phyloP scores from a whole-genome alignment of 2,797 vertebrate species.

The Cuniculus paca region DNA sequence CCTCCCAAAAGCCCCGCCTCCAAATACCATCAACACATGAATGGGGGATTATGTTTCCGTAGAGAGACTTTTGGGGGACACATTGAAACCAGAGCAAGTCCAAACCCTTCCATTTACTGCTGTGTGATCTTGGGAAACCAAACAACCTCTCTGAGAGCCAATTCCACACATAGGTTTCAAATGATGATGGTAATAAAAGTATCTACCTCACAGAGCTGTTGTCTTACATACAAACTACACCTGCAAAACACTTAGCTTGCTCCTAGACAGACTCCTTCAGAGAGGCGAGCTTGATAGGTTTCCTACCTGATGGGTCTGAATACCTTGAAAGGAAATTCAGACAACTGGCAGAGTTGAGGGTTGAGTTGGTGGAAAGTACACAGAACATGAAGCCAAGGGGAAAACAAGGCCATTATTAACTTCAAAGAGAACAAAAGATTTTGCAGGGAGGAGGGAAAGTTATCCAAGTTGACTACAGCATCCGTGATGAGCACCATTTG shows the following conservation, averaged over 20 bases:
- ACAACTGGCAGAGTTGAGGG: not conserved
- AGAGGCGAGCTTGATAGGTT: not conserved
- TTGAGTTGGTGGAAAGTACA: not conserved
- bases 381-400: not conserved
- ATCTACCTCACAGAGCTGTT: not conserved
- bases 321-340: constrained; percentile 26
- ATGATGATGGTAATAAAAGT: not conserved
- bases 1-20: not conserved
- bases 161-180: not conserved
- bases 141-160: not conserved
- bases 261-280: not conserved
- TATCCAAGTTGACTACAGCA: not conserved
- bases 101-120: not conserved
- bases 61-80: not conserved
- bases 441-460: not conserved
- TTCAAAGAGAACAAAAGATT: not conserved
- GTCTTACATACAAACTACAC: not conserved
- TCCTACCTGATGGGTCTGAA: not conserved
- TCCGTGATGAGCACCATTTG: not conserved
- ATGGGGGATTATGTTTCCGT: not conserved
- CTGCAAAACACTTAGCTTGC: not conserved
- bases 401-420: not conserved
- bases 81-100: not conserved
- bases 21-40: not conserved
- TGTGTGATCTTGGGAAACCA: not conserved